Evolutionary conservation across 92 coral and sea anemone species (phyloP).

Genomic region (Epizoanthus fatuus): DNA sequence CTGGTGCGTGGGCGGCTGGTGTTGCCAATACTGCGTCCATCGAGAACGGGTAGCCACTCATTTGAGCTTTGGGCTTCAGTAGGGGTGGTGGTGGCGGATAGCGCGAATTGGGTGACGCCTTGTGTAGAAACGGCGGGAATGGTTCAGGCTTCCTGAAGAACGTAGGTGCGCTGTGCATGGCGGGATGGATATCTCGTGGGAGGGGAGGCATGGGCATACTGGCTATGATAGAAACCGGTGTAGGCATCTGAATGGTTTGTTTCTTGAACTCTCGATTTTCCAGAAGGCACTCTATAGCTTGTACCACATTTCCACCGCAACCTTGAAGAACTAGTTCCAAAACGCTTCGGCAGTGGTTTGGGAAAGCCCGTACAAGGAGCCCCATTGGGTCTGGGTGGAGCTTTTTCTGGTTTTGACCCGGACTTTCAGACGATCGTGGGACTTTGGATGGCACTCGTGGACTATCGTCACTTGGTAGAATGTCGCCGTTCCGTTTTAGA

Average conservation of each 20-base stretch:
- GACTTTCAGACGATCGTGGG: constrained; percentile 79
- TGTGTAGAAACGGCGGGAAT: constrained; percentile 82
- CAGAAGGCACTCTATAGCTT: constrained; percentile 96
- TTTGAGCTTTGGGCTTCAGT: constrained; percentile 78
- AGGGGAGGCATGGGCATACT: constrained; percentile 64
- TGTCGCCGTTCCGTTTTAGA: constrained; percentile 66
- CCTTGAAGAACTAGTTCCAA: constrained; percentile 96
- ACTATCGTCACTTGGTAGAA: constrained; percentile 46
- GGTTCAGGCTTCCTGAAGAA: constrained; percentile 91
- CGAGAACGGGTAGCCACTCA: constrained; percentile 78
- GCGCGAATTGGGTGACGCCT: constrained; percentile 77
- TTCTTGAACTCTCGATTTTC: constrained; percentile 85
- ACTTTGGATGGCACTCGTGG: constrained; percentile 73
- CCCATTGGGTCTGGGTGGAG: constrained; percentile 95
- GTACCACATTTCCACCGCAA: constrained; percentile 97
- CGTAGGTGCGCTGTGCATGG: constrained; percentile 69
- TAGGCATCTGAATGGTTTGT: constrained; percentile 72
- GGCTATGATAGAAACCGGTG: constrained; percentile 75
- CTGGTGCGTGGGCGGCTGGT: constrained; percentile 58
- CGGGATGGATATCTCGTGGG: constrained; percentile 81
- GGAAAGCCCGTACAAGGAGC: constrained; percentile 89
- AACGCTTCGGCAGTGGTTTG: constrained; percentile 94
- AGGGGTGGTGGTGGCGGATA: constrained; percentile 92
- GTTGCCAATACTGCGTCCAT: constrained; percentile 78
- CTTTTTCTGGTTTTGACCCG: constrained; percentile 72